These are phyloP conservation scores for Deroplatys truncata DNA, from an alignment of 2,888 invertebrate genomes.

Conservation along the genomic window DNA sequence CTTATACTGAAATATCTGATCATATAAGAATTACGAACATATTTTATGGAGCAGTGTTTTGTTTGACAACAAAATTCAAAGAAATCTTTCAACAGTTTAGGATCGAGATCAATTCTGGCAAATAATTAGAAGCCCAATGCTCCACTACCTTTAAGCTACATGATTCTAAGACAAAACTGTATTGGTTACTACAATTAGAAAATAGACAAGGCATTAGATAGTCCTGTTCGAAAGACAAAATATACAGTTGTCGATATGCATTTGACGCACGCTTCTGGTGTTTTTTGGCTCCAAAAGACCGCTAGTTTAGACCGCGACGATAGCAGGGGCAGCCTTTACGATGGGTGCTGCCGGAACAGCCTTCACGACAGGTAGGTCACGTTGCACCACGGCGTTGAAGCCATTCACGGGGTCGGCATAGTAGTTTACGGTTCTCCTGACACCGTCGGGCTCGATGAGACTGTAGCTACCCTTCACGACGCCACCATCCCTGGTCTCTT, in stretches of 20 bases:
- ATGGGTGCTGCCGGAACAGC: constrained; percentile 29
- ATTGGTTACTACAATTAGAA: too few species aligned
- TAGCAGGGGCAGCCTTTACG: constrained; percentile 22
- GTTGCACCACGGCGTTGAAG: constrained; percentile 40
- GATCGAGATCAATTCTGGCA: too few species aligned
- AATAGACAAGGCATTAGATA: not conserved
- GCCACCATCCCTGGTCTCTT: constrained; percentile 39
- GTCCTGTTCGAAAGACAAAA: not conserved
- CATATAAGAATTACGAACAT: too few species aligned
- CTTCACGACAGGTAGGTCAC: constrained; percentile 34
- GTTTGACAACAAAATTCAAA: too few species aligned
- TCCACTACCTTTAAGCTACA: too few species aligned
- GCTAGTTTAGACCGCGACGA: not conserved
- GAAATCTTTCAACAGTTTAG: too few species aligned
- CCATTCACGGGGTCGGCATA: constrained; percentile 42
- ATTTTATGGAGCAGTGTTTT: too few species aligned
- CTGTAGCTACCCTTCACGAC: constrained; percentile 41
- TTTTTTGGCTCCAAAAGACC: not conserved
- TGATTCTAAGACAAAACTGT: too few species aligned
- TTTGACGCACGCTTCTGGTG: not conserved
- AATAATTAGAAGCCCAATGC: too few species aligned
- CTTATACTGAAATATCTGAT: too few species aligned
- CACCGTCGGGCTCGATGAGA: constrained; percentile 39
- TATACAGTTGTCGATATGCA: not conserved
- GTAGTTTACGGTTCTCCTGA: constrained; percentile 41